A percentile compares a stretch with the other conserved stretches of the same genome.
phyloP scores from a whole-genome alignment of 2,113 vertebrate species.

The Glaucomys volans region DNA sequence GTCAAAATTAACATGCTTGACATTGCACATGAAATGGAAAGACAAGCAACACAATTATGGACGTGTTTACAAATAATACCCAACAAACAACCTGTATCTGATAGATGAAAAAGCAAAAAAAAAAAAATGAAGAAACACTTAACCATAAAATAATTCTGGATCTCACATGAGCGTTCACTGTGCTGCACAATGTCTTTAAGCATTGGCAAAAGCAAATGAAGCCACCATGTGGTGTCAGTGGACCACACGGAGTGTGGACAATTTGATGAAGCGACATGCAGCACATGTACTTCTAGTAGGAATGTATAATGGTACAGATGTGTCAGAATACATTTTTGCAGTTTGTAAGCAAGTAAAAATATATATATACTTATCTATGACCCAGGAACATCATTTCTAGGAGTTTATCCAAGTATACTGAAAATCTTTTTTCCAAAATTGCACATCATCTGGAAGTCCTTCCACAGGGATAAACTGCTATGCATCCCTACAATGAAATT shows the following conservation, averaged over 20 bases:
- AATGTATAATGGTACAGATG: background rate
- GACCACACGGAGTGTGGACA: background rate
- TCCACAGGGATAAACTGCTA: accelerated
- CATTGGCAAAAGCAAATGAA: background rate
- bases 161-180: background rate
- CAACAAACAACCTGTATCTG: background rate
- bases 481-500: background rate
- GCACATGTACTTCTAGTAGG: background rate
- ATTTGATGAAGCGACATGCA: background rate
- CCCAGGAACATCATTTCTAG: background rate
- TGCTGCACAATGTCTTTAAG: background rate
- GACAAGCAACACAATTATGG: background rate
- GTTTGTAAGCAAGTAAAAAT: background rate
- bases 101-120: too few relatives aligned
- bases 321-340: background rate
- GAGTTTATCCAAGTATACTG: background rate
- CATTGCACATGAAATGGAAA: background rate
- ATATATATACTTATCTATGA: background rate
- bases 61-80: background rate
- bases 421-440: background rate
- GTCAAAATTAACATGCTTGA: too few relatives aligned
- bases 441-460: background rate
- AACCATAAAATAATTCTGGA: background rate
- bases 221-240: background rate
- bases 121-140: background rate